A percentile compares a stretch with the other conserved stretches of the same genome.
phyloP scores from a whole-genome alignment of 2,888 invertebrate genomes.

The Amiota mariae region DNA sequence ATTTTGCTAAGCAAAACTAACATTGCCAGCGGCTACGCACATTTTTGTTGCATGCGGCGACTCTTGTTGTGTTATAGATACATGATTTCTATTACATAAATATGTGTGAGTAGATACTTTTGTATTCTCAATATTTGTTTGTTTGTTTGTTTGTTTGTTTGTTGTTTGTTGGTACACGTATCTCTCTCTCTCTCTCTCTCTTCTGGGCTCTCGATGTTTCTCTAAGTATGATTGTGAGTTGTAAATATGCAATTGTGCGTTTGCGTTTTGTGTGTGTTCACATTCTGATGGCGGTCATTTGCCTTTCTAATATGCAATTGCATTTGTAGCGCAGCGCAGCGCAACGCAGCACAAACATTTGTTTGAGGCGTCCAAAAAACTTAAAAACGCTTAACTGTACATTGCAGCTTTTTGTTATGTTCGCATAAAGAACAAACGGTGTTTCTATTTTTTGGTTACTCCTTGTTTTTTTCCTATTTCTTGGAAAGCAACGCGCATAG shows the following conservation, averaged over 20 bases:
- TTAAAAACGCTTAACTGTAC: constrained; percentile 1
- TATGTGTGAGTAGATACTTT: too few species aligned
- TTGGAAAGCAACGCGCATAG: not conserved
- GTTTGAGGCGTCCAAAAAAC: constrained; percentile 8
- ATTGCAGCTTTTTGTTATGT: not conserved
- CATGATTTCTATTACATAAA: too few species aligned
- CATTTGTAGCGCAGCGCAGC: not conserved
- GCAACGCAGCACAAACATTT: constrained; percentile 6
- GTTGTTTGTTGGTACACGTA: too few species aligned
- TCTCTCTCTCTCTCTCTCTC: too few species aligned
- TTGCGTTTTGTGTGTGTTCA: constrained; percentile 2
- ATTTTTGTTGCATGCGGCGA: too few species aligned
- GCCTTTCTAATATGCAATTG: constrained; percentile 34
- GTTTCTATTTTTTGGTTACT: not conserved
- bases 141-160: too few species aligned
- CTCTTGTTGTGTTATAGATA: too few species aligned
- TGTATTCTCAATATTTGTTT: too few species aligned
- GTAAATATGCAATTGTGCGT: not conserved
- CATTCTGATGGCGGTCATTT: constrained; percentile 31
- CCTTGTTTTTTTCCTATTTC: not conserved
- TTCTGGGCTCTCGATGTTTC: too few species aligned
- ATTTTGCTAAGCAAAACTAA: too few species aligned
- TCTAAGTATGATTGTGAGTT: too few species aligned
- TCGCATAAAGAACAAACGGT: constrained; percentile 1
- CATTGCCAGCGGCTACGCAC: too few species aligned